Base-by-base conservation (phyloP, 2,888 invertebrate genomes). In the Heliothis peltigera region DNA sequence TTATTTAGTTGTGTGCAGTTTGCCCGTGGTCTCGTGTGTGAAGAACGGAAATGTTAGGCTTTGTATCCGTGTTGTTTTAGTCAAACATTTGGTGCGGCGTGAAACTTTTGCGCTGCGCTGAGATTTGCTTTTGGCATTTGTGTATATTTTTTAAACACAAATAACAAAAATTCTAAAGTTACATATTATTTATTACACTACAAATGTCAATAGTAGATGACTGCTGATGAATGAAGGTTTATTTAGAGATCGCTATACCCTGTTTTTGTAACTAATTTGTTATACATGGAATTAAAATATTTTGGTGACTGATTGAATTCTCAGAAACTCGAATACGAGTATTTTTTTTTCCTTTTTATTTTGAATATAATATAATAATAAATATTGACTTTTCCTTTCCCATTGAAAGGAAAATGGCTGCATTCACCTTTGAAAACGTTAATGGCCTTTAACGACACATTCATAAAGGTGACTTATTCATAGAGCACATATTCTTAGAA, bases 1-100 rank as follows among this genome's bases (percentile, higher is more conserved):
- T 79, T 58, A 60, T 21, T 75, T 59, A n/a, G n/a, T 22, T 66
- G 66, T 64, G 51, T 78, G 76, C 78, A 77, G 49, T 80, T 64
- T 64, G 63, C 75, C 63, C 12, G 60, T 56, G 55, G 46, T n/a
- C 18, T 70, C 35, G 32, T 28, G 43, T 47, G 52, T 56, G 49
- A 52, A 58, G 63, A 55, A 71, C 48, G 21, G 32, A 63, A 57
- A 0, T 21, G 5, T 43, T 64, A 43, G 47, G 22, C 47, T 42
- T 39, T 35, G 15, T 51, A 55, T 53, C 42, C n/a, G 18, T 56
- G 56, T 59, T 55, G 52, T 22, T 67, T 59, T 60, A 52, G 49
- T 47, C 6, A 51, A 32, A 57, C 49, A 17, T 28, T 25, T 54
- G 22, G 28, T 56, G 39, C 32, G 48, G n/a, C 21, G 28, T 53